Evolutionary conservation across 2,797 vertebrate genomes (phyloP), one percentile per base, ranked within the genome.

Genomic region (Rhynchonycteris naso): DNA sequence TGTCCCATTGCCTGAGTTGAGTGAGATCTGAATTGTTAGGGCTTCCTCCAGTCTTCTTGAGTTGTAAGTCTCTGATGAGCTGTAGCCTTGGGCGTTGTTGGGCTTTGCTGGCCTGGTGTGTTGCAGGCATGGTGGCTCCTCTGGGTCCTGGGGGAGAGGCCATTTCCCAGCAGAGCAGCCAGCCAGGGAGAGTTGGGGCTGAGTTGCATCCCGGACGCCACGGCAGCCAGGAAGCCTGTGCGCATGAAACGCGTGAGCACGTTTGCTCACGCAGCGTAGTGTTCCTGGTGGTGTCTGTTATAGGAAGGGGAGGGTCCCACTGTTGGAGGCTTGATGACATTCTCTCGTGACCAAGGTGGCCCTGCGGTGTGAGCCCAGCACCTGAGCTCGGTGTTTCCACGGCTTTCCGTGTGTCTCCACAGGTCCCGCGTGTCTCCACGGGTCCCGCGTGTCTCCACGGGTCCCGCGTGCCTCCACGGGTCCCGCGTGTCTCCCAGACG

Each of bases 181-280:
- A 22, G n/a, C 30, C 24, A 21, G 56, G 13, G 3, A 6, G 71
- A 3, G 58, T 8, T 19, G 5, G 1, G 13, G 22, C 16, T 18
- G 16, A 14, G 24, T 1, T 12, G 10, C 8, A 15, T n/a, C 15
- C 65, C 22, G 18, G 28, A 19, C 56, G 2, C 26, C 22, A 1
- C 6, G 0, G 18, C 61, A 68, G n/a, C 38, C 18, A 1, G 56
- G 35, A 26, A 22, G 50, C 33, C 56, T 16, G 28, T 7, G 47
- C 4, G 24, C 16, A 4, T n/a, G 66, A n/a, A 28, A 0, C 24
- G 12, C 10, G 16, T 18, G 86, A 30, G 58, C 86, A 30, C 10
- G 1, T 4, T 10, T 5, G 10, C 61, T 21, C 7, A 15, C 7
- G 1, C 9, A n/a, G 6, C 4, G 5, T 9, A 15, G 2, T 11